A percentile compares a stretch with the other conserved stretches of the same genome.
Evolutionary conservation across 2,797 vertebrate species (phyloP).

Genomic region (Tragelaphus oryx): DNA sequence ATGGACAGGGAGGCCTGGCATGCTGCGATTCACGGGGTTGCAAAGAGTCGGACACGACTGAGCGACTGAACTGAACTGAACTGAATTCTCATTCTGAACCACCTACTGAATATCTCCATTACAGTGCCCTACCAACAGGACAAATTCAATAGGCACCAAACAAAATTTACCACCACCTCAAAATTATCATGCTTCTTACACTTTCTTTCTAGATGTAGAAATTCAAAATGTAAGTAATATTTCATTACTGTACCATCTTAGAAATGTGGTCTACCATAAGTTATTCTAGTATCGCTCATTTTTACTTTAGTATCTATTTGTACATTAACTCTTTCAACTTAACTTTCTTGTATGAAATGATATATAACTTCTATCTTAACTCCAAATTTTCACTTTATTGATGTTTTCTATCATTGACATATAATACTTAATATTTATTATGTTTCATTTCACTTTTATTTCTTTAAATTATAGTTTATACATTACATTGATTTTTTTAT

Average conservation of each 20-base stretch:
- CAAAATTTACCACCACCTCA: not conserved
- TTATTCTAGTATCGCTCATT: not conserved
- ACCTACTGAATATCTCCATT: not conserved
- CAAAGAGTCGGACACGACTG: too few species aligned
- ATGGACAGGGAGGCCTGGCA: too few species aligned
- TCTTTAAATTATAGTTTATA: not conserved
- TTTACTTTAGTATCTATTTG: not conserved
- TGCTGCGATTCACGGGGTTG: too few species aligned
- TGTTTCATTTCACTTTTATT: not conserved
- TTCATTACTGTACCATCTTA: not conserved
- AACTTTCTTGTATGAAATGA: not conserved
- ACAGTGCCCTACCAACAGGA: not conserved
- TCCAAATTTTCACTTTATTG: not conserved
- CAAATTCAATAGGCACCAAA: not conserved
- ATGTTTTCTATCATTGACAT: not conserved
- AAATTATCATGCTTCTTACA: not conserved
- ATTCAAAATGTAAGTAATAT: not conserved
- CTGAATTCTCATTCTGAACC: not conserved
- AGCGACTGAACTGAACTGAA: too few species aligned
- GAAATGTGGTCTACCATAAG: not conserved
- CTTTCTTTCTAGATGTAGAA: not conserved
- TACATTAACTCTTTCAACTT: not conserved
- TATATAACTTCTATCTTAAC: not conserved
- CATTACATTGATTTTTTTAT: not conserved
- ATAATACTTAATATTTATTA: not conserved